phyloP scores from a whole-genome alignment of 53 echinoderm and acorn worm species.

The Holothuria leucospilota region DNA sequence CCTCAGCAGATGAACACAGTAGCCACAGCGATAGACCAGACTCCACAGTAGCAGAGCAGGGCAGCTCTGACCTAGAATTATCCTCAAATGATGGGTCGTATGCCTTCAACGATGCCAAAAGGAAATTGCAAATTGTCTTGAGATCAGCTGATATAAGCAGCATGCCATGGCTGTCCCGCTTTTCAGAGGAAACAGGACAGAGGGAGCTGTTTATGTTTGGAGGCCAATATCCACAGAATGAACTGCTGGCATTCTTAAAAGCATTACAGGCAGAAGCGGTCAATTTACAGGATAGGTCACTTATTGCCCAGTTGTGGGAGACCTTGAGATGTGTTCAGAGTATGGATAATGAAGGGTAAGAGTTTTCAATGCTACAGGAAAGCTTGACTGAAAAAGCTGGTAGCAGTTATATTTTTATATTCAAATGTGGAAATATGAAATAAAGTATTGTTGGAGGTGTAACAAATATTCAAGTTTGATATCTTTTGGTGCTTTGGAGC shows the following conservation, averaged over 20 bases:
- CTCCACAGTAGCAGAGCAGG: conserved; percentile 67
- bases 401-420: too few relatives aligned
- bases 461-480: too few relatives aligned
- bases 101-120: conserved; percentile 90
- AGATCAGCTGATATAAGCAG: conserved; percentile 88
- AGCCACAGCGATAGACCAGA: conserved; percentile 91
- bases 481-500: too few relatives aligned
- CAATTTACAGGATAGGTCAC: conserved; percentile 87
- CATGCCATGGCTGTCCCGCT: conserved; percentile 80
- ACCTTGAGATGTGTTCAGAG: conserved; percentile 86
- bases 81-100: conserved; percentile 70
- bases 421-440: too few relatives aligned
- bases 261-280: conserved; percentile 94
- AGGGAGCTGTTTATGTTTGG: conserved; percentile 37
- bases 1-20: conserved; percentile 78
- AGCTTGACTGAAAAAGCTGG: too few relatives aligned
- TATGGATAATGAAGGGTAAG: conserved; percentile 90
- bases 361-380: neutral
- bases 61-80: conserved; percentile 65
- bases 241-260: conserved; percentile 93
- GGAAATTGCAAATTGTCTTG: conserved; percentile 94
- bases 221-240: conserved; percentile 81
- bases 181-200: conserved; percentile 31
- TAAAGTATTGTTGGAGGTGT: too few relatives aligned
- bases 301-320: conserved; percentile 90